Base-by-base conservation (phyloP, 2,113 vertebrate species). In the Tupaia tana region DNA sequence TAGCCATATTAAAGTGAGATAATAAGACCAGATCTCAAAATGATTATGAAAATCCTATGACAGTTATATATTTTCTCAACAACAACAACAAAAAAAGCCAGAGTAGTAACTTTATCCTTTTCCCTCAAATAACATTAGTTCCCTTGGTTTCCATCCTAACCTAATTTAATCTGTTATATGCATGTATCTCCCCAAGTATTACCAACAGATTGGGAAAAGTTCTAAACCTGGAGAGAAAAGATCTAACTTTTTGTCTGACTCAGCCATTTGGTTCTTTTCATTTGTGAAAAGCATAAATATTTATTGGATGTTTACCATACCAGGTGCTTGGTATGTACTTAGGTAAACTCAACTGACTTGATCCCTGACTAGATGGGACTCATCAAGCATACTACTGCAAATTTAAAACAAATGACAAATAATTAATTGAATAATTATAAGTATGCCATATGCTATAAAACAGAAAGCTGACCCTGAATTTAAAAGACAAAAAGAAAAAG, bases 121-220 rank as follows among this genome's bases (percentile, higher is more conserved):
- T 96, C 19, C 66, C 61, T 95, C 52, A 79, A 80, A 75, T 64
- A 80, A 78, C 29, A 90, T 64, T 34, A 70, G 43, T 63, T 70
- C 64, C 24, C 9, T 89, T 85, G 67, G 24, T 31, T 78, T 82
- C 52, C 31, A 82, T 58, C 84, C 88, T 91, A 66, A 24, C 31
- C 83, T 54, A 92, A 83, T 54, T 77, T 69, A 87, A 86, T 43
- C 58, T 90, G 18, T 78, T 67, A 69, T 79, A 86, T 22, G 69
- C 10, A n/a, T 80, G 2, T 64, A 58, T n/a, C 6, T 89, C 63
- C 18, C 20, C 34, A 84, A 80, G 13, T 69, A 88, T 69, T 64
- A 67, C 2, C 71, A 77, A 20, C 56, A 54, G 43, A 66, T 27
- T 52, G n/a, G 34, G 59, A 91, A 91, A 96, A 90, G 25, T 20